A percentile compares a stretch with the other conserved stretches of the same genome.
These are phyloP conservation scores for Epinotia brunnichana DNA, from an alignment of 2,888 invertebrate species.

Conservation along the genomic window DNA sequence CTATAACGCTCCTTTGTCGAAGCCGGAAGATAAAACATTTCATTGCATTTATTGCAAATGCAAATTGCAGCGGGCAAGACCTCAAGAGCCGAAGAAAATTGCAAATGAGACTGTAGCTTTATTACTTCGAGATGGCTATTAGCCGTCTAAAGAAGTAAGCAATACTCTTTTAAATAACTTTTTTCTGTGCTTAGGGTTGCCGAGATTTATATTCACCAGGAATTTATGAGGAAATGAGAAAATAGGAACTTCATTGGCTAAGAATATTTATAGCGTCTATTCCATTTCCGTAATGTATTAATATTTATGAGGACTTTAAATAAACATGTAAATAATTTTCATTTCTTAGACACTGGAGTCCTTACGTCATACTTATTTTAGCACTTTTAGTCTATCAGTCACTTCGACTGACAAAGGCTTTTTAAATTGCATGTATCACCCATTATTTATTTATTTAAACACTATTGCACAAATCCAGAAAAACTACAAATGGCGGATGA, in stretches of 20 bases:
- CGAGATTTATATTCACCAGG: slow-evolving; percentile 3
- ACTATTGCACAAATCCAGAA: no score
- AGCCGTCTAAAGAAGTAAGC: slow-evolving; percentile 47
- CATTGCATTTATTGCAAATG: slow-evolving; percentile 40
- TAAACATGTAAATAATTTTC: not conserved
- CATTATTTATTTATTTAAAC: no score
- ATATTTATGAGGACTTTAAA: not conserved
- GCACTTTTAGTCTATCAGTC: not conserved
- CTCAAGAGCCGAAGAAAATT: slow-evolving; percentile 41
- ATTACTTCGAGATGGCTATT: slow-evolving; percentile 50
- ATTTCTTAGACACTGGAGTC: not conserved
- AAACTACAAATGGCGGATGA: no score
- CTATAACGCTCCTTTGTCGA: not conserved
- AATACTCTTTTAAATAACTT: slow-evolving; percentile 46
- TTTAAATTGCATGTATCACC: not conserved
- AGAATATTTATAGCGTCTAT: not conserved
- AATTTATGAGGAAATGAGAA: slow-evolving; percentile 15
- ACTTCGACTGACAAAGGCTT: not conserved
- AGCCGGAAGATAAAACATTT: slow-evolving; percentile 23
- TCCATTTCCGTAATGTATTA: slow-evolving; percentile 1
- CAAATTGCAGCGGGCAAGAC: slow-evolving; percentile 41
- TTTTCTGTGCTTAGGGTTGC: slow-evolving; percentile 32
- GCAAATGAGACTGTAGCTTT: slow-evolving; percentile 46
- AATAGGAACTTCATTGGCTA: slow-evolving; percentile 3
- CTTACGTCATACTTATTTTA: not conserved